Base-by-base conservation (phyloP, 2,797 vertebrate genomes). In the Brachyalestes nurse region DNA sequence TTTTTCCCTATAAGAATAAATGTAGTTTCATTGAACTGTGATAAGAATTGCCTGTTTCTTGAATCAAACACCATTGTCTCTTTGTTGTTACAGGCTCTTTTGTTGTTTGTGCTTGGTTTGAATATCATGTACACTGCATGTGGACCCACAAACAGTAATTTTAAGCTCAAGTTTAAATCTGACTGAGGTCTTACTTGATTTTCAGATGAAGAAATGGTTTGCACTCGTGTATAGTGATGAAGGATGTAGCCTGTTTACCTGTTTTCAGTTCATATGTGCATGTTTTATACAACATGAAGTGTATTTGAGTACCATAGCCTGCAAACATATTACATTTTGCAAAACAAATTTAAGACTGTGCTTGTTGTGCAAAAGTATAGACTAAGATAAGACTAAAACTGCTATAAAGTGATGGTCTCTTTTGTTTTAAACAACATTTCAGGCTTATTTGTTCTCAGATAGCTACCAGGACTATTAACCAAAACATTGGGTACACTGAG, bases 41-140 rank as follows among this genome's bases (percentile, higher is more conserved):
- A 42, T 40, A 49, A 38, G 28, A 72, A 40, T 75, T 53, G 45
- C 61, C 13, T 81, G 55, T 34, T 38, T 72, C n/a, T 75, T 51
- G 45, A 42, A 16, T 21, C 47, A 77, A 73, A 78, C 73, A 45
- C 61, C 75, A 60, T 80, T 17, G 81, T 83, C 28, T 80, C 80
- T 86, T 86, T 84, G 82, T 84, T 40, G 21, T 70, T 82, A 25
- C 72, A 69, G 13, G 0, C 61, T 69, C 49, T n/a, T 55, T 57
- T 75, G 47, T 78, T 23, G 45, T 45, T 40, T 66, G 40, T 34
- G 57, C 9, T 38, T 2, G 16, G 21, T 58, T 19, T 55, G 5
- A 25, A 1, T n/a, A 62, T 40, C 8, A 51, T 47, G 17, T 47
- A 7, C 7, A 34, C 28, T 21, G 17, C 12, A 10, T 66, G 8